Percentiles rank a stretch among this genome's conserved stretches.
Conservation (phyloP, 2,888 invertebrate species). For the Acleris holmiana region DNA sequence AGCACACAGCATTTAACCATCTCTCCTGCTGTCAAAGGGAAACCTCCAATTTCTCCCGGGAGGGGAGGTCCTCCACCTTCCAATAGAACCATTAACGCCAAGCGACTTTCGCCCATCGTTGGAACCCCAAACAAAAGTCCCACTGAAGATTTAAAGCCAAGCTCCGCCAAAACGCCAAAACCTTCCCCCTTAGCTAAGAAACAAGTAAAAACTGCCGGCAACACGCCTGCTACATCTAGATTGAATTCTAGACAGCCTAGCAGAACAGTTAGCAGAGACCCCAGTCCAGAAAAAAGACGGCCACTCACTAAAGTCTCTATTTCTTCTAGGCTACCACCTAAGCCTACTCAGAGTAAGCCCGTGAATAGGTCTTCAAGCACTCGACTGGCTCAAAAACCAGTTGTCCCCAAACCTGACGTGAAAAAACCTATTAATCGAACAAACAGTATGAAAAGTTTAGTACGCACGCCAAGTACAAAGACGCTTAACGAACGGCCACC, state of each 20-base stretch:
- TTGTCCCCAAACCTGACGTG: slow-evolving; percentile 60
- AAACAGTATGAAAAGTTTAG: slow-evolving; percentile 73
- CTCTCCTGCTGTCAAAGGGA: slow-evolving; percentile 68
- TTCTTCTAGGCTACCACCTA: slow-evolving; percentile 42
- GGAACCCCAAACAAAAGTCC: slow-evolving; percentile 81
- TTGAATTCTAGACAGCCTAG: slow-evolving; percentile 74
- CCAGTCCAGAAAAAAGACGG: slow-evolving; percentile 74
- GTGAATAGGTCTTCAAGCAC: slow-evolving; percentile 63
- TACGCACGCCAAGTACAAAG: slow-evolving; percentile 71
- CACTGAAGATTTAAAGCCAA: slow-evolving; percentile 66
- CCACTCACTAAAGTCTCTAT: slow-evolving; percentile 50
- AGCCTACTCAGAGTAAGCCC: slow-evolving; percentile 53
- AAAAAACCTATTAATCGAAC: slow-evolving; percentile 72
- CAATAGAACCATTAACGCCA: slow-evolving; percentile 72
- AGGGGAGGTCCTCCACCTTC: slow-evolving; percentile 77
- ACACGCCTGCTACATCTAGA: slow-evolving; percentile 72
- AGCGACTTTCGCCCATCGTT: slow-evolving; percentile 78
- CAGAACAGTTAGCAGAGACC: slow-evolving; percentile 70
- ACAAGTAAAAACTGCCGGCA: slow-evolving; percentile 64
- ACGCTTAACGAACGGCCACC: slow-evolving; percentile 71
- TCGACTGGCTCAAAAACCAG: slow-evolving; percentile 62
- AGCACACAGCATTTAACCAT: slow-evolving; percentile 73
- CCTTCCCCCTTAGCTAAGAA: slow-evolving; percentile 60
- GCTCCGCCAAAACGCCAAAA: slow-evolving; percentile 64
- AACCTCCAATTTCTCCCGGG: slow-evolving; percentile 79